Conservation (phyloP, 2,797 vertebrate genomes). For the Luscinia megarhynchos region DNA sequence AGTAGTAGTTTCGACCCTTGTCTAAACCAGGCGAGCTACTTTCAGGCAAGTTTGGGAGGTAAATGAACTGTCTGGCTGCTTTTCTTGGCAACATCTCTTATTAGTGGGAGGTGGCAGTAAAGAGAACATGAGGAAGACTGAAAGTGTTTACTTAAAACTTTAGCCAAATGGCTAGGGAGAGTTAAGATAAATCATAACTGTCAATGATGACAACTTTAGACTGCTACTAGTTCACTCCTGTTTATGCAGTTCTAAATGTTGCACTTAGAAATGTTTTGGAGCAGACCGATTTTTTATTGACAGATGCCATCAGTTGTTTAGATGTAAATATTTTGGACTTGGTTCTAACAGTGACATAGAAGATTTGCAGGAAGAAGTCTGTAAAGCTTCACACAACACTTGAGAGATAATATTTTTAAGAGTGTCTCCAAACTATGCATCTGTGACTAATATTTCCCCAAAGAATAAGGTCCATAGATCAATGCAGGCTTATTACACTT, state of each 20-base stretch:
- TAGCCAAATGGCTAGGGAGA: conserved; percentile 86
- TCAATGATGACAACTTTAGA: conserved; percentile 85
- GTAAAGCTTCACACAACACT: conserved; percentile 68
- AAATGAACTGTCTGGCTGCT: conserved; percentile 87
- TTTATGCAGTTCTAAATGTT: conserved; percentile 78
- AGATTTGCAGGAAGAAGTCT: conserved; percentile 59
- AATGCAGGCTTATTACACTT: conserved; percentile 39
- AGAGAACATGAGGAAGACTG: conserved; percentile 82
- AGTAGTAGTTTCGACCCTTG: conserved; percentile 81
- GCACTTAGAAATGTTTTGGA: conserved; percentile 69
- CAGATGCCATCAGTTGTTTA: conserved; percentile 74
- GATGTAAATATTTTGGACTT: conserved; percentile 64
- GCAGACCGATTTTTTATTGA: conserved; percentile 73
- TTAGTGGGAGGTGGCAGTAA: conserved; percentile 86
- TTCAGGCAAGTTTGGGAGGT: conserved; percentile 84
- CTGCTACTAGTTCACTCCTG: conserved; percentile 86
- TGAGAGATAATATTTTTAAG: conserved; percentile 70
- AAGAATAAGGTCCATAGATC: conserved; percentile 68
- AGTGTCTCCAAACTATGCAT: conserved; percentile 60
- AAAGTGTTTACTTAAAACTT: conserved; percentile 87
- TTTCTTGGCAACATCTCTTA: conserved; percentile 82
- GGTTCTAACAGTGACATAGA: conserved; percentile 56
- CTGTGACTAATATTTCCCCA: conserved; percentile 63
- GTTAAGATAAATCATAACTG: conserved; percentile 85
- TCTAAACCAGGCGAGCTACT: conserved; percentile 82